phyloP scores from a whole-genome alignment of 1,140 invertebrate species.

The Sitophilus oryzae region DNA sequence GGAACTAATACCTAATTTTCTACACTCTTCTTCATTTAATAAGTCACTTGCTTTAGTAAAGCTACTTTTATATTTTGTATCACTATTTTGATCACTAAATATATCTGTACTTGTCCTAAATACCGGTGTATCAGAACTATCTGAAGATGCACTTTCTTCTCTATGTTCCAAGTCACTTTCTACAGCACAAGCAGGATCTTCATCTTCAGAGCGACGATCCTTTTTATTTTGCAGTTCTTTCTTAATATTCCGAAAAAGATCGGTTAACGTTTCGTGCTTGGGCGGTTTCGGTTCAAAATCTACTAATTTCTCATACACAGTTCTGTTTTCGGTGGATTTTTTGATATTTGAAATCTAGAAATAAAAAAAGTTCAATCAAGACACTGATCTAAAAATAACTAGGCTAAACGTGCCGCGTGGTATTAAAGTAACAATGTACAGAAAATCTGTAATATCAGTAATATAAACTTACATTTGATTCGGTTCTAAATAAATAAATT shows the following conservation, averaged over 20 bases:
- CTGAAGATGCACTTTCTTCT: background rate
- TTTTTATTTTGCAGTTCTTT: slow-evolving; percentile 28
- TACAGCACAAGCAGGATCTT: background rate
- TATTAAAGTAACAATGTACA: slow-evolving; percentile 9
- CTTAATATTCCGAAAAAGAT: slow-evolving; percentile 44
- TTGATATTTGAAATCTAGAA: slow-evolving; percentile 44
- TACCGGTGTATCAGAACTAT: background rate
- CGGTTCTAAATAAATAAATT: too few relatives aligned
- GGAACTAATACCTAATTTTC: slow-evolving; percentile 1
- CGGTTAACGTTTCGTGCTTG: slow-evolving; percentile 44
- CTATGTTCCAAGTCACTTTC: background rate
- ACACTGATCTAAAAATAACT: slow-evolving; percentile 32
- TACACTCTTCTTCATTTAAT: slow-evolving; percentile 7
- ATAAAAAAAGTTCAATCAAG: slow-evolving; percentile 29
- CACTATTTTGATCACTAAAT: background rate
- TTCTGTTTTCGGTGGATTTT: slow-evolving; percentile 40
- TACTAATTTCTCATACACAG: slow-evolving; percentile 33
- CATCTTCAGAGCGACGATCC: background rate
- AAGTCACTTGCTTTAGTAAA: slow-evolving; percentile 14
- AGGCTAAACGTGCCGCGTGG: slow-evolving; percentile 22
- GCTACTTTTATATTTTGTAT: background rate
- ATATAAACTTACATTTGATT: too few relatives aligned
- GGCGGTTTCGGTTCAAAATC: slow-evolving; percentile 42
- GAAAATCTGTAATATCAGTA: too few relatives aligned
- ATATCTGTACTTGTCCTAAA: background rate